These are phyloP conservation scores for Drosophila melanosoma DNA, from an alignment of 2,888 invertebrate genomes.

Conservation along the genomic window DNA sequence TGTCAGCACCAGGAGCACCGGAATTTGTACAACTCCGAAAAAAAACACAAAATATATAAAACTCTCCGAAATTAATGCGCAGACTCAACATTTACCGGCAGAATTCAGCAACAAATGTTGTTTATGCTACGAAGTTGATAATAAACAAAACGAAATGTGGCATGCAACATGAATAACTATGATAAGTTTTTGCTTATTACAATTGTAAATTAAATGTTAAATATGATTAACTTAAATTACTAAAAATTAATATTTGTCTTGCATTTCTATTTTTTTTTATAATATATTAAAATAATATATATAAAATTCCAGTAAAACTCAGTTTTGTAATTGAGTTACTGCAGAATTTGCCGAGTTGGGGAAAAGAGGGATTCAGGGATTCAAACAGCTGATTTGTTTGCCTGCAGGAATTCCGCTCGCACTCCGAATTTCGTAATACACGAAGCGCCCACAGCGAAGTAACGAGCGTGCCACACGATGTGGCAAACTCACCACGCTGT, in stretches of 20 bases:
- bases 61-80: constrained; percentile 56
- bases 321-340: background rate
- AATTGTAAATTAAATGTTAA: too few species aligned
- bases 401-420: constrained; percentile 58
- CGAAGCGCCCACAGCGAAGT: constrained; percentile 34
- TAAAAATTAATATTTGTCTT: background rate
- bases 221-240: background rate
- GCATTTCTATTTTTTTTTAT: background rate
- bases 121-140: constrained; percentile 58
- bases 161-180: constrained; percentile 12
- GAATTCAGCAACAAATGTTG: constrained; percentile 76
- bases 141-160: constrained; percentile 64
- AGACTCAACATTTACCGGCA: constrained; percentile 79
- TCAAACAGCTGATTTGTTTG: constrained; percentile 64
- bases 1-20: constrained; percentile 49
- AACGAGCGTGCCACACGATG: constrained; percentile 10
- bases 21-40: constrained; percentile 70
- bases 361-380: background rate
- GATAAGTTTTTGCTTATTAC: constrained; percentile 1
- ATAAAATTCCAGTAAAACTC: too few species aligned
- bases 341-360: background rate
- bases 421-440: constrained; percentile 65
- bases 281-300: background rate
- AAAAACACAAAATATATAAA: background rate
- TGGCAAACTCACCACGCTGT: constrained; percentile 65